Conservation (phyloP, 2,888 invertebrate species). For the Melieria omissa region DNA sequence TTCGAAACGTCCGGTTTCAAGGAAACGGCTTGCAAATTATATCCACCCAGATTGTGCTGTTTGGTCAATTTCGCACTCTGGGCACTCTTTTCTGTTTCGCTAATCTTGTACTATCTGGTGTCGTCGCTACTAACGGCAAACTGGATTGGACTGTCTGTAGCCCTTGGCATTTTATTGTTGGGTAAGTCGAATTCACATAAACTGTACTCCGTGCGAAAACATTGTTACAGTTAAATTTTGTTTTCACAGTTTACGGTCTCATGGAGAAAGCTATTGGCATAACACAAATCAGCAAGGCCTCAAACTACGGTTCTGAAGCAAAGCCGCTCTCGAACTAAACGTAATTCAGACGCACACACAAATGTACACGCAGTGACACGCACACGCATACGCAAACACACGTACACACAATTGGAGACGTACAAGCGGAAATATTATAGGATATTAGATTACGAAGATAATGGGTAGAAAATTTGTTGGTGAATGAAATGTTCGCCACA, state of each 20-base stretch:
- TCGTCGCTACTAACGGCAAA: slow-evolving; percentile 66
- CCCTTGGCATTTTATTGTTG: slow-evolving; percentile 71
- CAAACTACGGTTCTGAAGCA: slow-evolving; percentile 76
- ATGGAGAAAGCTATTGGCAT: slow-evolving; percentile 84
- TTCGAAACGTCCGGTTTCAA: slow-evolving; percentile 80
- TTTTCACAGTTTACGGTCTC: slow-evolving; percentile 76
- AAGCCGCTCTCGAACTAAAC: slow-evolving; percentile 52
- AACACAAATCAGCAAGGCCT: slow-evolving; percentile 86
- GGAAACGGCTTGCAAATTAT: slow-evolving; percentile 71
- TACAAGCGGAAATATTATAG: slow-evolving; percentile 1
- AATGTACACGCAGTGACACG: background rate
- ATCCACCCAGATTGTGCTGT: slow-evolving; percentile 74
- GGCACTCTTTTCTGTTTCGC: slow-evolving; percentile 65
- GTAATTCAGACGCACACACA: slow-evolving; percentile 37
- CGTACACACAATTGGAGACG: background rate
- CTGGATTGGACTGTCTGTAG: slow-evolving; percentile 66
- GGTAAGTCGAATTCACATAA: slow-evolving; percentile 73
- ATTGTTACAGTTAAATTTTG: slow-evolving; percentile 57
- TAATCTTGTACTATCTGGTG: slow-evolving; percentile 58
- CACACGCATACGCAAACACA: slow-evolving; percentile 7
- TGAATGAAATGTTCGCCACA: too few relatives aligned
- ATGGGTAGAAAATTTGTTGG: too few relatives aligned
- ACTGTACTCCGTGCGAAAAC: background rate
- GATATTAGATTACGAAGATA: too few relatives aligned
- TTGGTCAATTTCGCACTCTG: slow-evolving; percentile 79